phyloP scores from a whole-genome alignment of 2,113 vertebrate genomes.

The Mirounga angustirostris region DNA sequence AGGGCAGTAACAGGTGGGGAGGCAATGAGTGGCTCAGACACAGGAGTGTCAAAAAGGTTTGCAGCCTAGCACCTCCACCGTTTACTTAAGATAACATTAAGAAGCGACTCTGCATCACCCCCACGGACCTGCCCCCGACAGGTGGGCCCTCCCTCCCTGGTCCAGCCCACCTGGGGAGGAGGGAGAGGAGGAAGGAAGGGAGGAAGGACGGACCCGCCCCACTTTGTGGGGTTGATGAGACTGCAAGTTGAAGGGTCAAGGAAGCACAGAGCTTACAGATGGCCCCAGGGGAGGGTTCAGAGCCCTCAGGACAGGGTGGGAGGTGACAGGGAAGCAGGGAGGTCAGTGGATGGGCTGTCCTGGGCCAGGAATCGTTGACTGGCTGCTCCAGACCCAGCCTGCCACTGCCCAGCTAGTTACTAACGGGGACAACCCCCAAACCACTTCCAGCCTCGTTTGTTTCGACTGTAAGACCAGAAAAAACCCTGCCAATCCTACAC shows the following conservation, averaged over 20 bases:
- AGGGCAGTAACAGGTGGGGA: neutral
- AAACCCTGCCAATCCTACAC: neutral
- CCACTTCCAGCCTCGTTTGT: neutral
- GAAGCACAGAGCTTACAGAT: neutral
- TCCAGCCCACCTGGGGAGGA: neutral
- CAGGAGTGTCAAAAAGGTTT: neutral
- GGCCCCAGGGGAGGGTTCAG: neutral
- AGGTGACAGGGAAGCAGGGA: neutral
- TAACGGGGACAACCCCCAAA: neutral
- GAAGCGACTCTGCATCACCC: neutral
- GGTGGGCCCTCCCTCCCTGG: neutral
- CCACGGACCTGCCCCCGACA: fast-evolving
- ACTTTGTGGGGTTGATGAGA: neutral
- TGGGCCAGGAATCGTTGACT: neutral
- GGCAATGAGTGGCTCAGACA: neutral
- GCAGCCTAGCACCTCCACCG: neutral
- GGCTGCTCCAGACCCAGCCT: fast-evolving
- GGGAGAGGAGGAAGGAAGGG: neutral
- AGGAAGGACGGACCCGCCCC: neutral
- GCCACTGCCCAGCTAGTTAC: neutral
- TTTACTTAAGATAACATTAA: neutral
- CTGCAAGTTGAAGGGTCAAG: neutral
- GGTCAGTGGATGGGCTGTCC: neutral
- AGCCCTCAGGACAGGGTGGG: neutral
- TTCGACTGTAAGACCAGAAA: neutral